Evolutionary conservation across 2,797 vertebrate species (phyloP).

Genomic region (Coracias cyanogaster): DNA sequence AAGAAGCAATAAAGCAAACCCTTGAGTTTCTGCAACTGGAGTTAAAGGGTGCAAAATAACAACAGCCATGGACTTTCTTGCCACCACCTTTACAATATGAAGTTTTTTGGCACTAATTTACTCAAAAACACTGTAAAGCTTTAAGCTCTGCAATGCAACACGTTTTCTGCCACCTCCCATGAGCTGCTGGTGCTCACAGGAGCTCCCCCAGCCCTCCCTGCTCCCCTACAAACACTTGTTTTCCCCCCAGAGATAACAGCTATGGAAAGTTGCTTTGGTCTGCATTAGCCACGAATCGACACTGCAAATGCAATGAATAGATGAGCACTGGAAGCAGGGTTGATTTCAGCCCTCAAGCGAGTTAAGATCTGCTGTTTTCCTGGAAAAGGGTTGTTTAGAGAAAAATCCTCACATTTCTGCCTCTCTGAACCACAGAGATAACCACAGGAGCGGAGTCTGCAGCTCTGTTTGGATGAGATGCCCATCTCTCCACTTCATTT

Average conservation of each 20-base stretch:
- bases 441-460: accelerated
- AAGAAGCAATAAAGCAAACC: not conserved
- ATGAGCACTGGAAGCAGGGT: accelerated
- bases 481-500: not conserved
- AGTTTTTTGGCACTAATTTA: not conserved
- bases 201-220: not conserved
- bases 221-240: accelerated
- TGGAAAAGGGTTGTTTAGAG: not conserved
- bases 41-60: not conserved
- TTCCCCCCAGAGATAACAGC: not conserved
- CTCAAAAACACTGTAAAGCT: not conserved
- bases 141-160: not conserved
- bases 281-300: not conserved
- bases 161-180: not conserved
- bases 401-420: not conserved
- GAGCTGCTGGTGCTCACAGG: not conserved
- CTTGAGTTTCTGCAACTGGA: not conserved
- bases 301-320: not conserved
- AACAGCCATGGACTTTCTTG: accelerated
- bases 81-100: not conserved
- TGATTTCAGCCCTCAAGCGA: not conserved
- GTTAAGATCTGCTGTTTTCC: slow-evolving; percentile 8
- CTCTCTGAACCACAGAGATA: not conserved
- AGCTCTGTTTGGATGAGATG: not conserved
- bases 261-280: not conserved